Evolutionary conservation across 2,113 vertebrate genomes (phyloP).

Genomic region (Zosterops hypoxanthus): DNA sequence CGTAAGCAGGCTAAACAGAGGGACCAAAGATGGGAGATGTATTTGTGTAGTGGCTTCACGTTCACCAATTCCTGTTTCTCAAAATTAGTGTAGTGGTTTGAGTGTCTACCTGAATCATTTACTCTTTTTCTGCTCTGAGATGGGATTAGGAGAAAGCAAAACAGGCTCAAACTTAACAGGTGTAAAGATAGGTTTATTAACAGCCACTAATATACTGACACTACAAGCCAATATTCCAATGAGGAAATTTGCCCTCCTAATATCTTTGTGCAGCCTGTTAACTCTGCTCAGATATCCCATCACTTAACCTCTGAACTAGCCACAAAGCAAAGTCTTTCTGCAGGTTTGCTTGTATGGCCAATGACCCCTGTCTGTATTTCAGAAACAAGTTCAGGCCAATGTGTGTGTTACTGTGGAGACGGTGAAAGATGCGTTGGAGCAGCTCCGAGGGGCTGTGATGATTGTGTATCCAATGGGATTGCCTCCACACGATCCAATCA

Average conservation of each 20-base stretch:
- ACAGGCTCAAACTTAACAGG: neutral
- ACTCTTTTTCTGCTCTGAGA: neutral
- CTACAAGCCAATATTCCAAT: neutral
- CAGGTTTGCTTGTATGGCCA: neutral
- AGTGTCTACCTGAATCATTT: neutral
- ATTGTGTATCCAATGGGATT: conserved; percentile 98
- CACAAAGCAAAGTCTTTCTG: neutral
- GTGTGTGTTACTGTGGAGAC: conserved; percentile 85
- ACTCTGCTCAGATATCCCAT: neutral
- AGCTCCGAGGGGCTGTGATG: conserved; percentile 90
- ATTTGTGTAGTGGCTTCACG: neutral
- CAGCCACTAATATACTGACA: neutral
- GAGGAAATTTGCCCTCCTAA: neutral
- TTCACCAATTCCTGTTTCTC: neutral
- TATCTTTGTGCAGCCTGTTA: neutral
- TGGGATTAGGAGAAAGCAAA: neutral
- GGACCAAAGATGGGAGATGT: neutral
- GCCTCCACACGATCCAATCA: conserved; percentile 91
- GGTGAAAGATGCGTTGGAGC: conserved; percentile 89
- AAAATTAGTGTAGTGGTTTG: too few relatives aligned
- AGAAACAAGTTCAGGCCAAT: conserved; percentile 91
- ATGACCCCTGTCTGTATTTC: neutral
- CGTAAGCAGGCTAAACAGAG: neutral
- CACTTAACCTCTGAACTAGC: neutral
- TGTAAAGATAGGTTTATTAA: neutral